These are phyloP conservation scores for Rhynchotus rufescens DNA, from an alignment of 2,797 vertebrate species.

Conservation along the genomic window DNA sequence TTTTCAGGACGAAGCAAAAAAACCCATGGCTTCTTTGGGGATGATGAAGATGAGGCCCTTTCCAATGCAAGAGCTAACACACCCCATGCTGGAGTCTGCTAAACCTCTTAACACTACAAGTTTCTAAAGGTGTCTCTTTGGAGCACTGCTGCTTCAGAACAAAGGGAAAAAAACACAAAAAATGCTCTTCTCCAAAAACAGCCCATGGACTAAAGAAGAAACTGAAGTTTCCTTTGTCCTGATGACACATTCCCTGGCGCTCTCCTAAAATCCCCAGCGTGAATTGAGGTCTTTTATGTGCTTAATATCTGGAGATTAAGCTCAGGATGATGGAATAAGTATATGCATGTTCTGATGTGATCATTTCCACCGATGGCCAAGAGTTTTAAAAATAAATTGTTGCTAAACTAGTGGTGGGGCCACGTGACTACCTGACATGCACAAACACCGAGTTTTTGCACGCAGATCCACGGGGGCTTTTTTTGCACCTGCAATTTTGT, in stretches of 20 bases:
- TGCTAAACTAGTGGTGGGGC: conserved; percentile 6
- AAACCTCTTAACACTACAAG: not conserved
- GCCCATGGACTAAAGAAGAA: not conserved
- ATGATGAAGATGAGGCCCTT: not conserved
- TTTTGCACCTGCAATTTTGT: not conserved
- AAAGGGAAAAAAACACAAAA: not conserved
- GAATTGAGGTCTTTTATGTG: not conserved
- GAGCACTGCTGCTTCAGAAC: not conserved
- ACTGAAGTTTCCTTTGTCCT: not conserved
- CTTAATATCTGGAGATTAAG: conserved; percentile 31
- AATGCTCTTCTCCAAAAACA: not conserved
- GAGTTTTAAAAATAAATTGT: not conserved
- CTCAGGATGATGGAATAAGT: not conserved
- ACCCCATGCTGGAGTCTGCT: not conserved
- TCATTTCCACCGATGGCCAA: not conserved
- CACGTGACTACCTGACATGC: not conserved
- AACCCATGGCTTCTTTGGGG: not conserved
- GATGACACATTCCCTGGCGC: not conserved
- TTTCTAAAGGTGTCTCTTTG: not conserved
- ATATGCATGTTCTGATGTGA: not conserved
- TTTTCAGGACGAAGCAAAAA: not conserved
- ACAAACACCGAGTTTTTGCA: not conserved
- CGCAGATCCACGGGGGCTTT: rapidly evolving
- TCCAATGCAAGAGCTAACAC: not conserved
- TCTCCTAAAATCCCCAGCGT: not conserved